Evolutionary conservation across 2,113 vertebrate genomes (phyloP).

Genomic region (Peucedramus taeniatus): DNA sequence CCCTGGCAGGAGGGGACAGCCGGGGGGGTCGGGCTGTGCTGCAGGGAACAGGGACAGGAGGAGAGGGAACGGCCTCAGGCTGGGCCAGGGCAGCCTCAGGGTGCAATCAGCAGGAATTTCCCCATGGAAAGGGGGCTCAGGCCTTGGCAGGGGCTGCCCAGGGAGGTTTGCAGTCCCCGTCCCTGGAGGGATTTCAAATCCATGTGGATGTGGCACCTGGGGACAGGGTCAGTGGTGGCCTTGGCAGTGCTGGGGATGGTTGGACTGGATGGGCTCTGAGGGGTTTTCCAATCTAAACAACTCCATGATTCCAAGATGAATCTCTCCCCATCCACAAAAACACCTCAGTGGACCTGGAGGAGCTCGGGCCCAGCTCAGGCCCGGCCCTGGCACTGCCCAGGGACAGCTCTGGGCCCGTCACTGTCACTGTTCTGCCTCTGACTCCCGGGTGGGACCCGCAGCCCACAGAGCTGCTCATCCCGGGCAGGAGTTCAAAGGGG

Average conservation of each 20-base stretch:
- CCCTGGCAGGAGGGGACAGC: not conserved
- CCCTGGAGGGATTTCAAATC: rapidly evolving
- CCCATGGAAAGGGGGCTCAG: not conserved
- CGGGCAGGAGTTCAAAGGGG: not conserved
- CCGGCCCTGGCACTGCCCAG: not conserved
- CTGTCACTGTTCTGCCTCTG: rapidly evolving
- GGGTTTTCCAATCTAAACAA: not conserved
- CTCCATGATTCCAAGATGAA: not conserved
- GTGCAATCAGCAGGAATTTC: not conserved
- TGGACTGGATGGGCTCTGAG: not conserved
- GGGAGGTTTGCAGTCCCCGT: rapidly evolving
- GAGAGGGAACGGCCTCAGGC: not conserved
- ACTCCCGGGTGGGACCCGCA: rapidly evolving
- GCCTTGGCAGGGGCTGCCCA: not conserved
- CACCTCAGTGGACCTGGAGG: not conserved
- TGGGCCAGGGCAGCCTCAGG: not conserved
- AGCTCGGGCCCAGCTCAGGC: not conserved
- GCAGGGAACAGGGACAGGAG: not conserved
- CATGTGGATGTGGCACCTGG: not conserved
- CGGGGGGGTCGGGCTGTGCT: not conserved
- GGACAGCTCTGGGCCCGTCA: not conserved
- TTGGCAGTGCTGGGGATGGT: rapidly evolving
- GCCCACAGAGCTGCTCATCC: not conserved
- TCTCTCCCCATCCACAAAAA: too few relatives aligned
- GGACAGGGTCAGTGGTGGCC: not conserved